Evolutionary conservation across 92 coral and sea anemone species (phyloP).

Genomic region (Zoanthus sociatus): DNA sequence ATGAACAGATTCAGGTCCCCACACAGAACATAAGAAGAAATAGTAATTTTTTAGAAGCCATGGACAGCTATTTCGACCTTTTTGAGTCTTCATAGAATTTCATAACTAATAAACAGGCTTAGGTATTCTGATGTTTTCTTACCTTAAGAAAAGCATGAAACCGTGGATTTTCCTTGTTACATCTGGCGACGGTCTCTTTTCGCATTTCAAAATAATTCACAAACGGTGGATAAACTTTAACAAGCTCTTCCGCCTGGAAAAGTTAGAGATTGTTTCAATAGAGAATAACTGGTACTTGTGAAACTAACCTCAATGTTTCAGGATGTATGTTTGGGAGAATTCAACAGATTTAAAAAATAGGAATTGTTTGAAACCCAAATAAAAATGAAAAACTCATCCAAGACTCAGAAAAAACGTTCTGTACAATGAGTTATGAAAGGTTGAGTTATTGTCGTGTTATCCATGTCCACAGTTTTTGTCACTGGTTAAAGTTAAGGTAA

Average conservation of each 20-base stretch:
- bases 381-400: no score
- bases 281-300: neutral
- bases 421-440: no score
- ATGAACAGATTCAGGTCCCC: no score
- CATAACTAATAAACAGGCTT: neutral
- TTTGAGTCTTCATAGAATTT: neutral
- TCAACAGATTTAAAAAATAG: no score
- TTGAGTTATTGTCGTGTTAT: no score
- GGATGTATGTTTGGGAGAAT: no score
- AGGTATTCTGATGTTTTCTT: slow-evolving; percentile 1
- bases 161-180: slow-evolving; percentile 90
- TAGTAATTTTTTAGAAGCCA: no score
- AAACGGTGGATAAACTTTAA: slow-evolving; percentile 95
- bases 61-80: no score
- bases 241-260: slow-evolving; percentile 89
- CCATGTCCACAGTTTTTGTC: neutral
- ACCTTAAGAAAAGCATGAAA: slow-evolving; percentile 97
- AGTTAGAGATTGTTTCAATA: neutral
- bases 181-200: slow-evolving; percentile 89
- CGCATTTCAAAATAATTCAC: slow-evolving; percentile 99
- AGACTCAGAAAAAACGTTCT: no score
- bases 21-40: no score
- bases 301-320: no score
- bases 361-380: no score
- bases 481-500: neutral